A percentile compares a stretch with the other conserved stretches of the same genome.
Conservation (phyloP, 1,140 invertebrate species). For the Calephelis virginiensis region DNA sequence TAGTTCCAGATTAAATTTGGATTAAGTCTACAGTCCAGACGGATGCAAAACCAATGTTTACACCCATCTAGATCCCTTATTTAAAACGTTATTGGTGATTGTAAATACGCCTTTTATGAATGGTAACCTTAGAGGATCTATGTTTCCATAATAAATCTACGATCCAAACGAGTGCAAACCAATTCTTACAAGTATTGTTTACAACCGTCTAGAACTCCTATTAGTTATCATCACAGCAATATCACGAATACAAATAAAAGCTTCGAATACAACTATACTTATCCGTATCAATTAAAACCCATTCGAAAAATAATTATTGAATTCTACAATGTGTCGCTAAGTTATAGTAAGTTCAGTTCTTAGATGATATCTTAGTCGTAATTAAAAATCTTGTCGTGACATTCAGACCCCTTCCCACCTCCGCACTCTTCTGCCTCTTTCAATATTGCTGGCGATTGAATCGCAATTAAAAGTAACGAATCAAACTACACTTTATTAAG, state of each 20-base stretch:
- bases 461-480: slow-evolving; percentile 75
- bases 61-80: too few relatives aligned
- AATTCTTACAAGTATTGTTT: too few relatives aligned
- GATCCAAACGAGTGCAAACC: too few relatives aligned
- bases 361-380: slow-evolving; percentile 75
- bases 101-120: too few relatives aligned
- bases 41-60: too few relatives aligned
- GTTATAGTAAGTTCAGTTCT: slow-evolving; percentile 63
- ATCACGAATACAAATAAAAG: background rate
- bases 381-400: slow-evolving; percentile 79
- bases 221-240: background rate
- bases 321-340: slow-evolving; percentile 64
- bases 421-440: slow-evolving; percentile 68
- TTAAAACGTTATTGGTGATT: too few relatives aligned
- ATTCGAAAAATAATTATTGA: slow-evolving; percentile 64
- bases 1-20: too few relatives aligned
- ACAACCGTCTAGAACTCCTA: too few relatives aligned
- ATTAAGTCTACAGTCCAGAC: too few relatives aligned
- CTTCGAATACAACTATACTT: background rate
- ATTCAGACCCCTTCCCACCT: slow-evolving; percentile 70
- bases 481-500: slow-evolving; percentile 76
- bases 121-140: too few relatives aligned
- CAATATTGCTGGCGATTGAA: slow-evolving; percentile 77
- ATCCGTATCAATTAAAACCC: slow-evolving; percentile 12
- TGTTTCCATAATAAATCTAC: too few relatives aligned